Base-by-base conservation (phyloP, 2,113 vertebrate species). In the Hypanus sabinus region DNA sequence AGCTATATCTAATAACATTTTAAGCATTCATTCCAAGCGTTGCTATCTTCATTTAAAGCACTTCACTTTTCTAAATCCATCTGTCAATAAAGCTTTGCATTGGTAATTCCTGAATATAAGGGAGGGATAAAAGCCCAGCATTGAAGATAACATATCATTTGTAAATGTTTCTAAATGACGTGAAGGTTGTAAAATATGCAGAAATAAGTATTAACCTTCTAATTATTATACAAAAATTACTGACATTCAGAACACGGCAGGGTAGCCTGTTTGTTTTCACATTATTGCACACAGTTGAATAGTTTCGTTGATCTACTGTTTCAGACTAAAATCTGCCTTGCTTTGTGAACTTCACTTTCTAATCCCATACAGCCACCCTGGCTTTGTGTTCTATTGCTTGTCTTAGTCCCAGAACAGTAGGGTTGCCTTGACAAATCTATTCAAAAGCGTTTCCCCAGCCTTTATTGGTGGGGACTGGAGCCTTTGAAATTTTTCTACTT, bases 391-490 rank as follows among this genome's bases (percentile, higher is more conserved):
- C 96, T 96, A 96, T 97, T 97, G 97, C 97, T 97, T 97, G 97
- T 97, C 96, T 96, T 97, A 97, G 97, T 98, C 97, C 97, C 97
- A 97, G 97, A 98, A 98, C 97, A 97, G 97, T 97, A 96, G 96
- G 97, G 96, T 98, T 98, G 98, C 98, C 97, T 98, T 99, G 98
- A 98, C 98, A 98, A 99, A 98, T 99, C 98, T 98, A 98, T 98
- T 98, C 97, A 98, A 97, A 97, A 97, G 96, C 96, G 95, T 96
- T 97, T 97, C 97, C 97, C 96, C 62, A 20, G 95, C 96, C 96
- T 97, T 97, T 97, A 98, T 98, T 98, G 98, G 97, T 97, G 96
- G 97, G 97, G 97, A 97, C 96, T 97, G 96, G 96, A 96, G 96
- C 96, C 97, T 98, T 98, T 98, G 97, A 98, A 97, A 98, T 97